Conservation (phyloP, 2,888 invertebrate species). For the Ellobium chinense region DNA sequence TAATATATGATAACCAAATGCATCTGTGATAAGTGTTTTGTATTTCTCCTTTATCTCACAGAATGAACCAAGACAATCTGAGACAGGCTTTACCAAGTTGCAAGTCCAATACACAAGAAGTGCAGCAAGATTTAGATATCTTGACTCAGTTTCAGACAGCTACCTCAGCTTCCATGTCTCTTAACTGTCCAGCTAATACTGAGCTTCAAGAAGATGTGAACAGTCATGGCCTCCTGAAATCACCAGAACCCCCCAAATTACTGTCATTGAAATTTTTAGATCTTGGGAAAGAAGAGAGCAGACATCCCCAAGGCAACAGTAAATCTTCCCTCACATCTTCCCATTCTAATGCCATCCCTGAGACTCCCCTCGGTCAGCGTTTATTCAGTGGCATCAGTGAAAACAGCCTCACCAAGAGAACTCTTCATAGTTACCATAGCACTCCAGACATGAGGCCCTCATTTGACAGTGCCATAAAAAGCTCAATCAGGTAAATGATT, state of each 20-base stretch:
- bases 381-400: neutral
- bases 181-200: neutral
- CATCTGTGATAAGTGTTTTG: too few relatives aligned
- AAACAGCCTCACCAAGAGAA: conserved; percentile 38
- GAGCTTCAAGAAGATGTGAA: neutral
- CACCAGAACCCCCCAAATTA: conserved; percentile 12
- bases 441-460: conserved; percentile 57
- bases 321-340: neutral
- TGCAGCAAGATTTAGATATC: conserved; percentile 17
- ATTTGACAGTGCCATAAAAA: conserved; percentile 17
- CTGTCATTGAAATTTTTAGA: conserved; percentile 3
- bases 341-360: neutral
- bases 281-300: neutral
- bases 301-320: neutral
- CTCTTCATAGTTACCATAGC: conserved; percentile 56
- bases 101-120: conserved; percentile 14
- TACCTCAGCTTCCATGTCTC: neutral
- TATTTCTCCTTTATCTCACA: neutral
- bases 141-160: conserved; percentile 44
- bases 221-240: neutral
- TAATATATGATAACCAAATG: neutral
- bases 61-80: neutral
- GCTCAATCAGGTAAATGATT: conserved; percentile 12
- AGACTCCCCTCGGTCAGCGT: conserved; percentile 3
- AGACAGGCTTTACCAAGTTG: conserved; percentile 10